Conservation (phyloP, 1,140 invertebrate species). For the Lasioglossum albipes region DNA sequence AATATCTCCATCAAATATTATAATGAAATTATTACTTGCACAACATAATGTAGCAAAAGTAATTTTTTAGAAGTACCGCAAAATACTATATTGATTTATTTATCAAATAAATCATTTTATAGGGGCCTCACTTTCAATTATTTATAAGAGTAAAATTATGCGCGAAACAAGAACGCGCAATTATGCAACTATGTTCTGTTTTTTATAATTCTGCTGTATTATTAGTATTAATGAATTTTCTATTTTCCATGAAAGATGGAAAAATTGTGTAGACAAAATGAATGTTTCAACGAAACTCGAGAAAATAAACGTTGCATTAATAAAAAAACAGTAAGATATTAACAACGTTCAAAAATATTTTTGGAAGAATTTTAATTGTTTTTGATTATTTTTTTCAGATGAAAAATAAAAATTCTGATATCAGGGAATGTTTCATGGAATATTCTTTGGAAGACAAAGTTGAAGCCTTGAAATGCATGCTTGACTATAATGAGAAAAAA, state of each 20-base stretch:
- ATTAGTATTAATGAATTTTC: neutral
- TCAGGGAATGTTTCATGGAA: constrained; percentile 29
- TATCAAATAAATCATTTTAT: too few relatives aligned
- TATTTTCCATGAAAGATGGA: neutral
- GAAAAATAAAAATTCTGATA: neutral
- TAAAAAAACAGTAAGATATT: constrained; percentile 16
- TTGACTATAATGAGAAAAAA: constrained; percentile 18
- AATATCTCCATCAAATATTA: too few relatives aligned
- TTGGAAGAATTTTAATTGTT: neutral
- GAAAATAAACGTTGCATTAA: neutral
- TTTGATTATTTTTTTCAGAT: neutral
- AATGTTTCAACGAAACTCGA: neutral
- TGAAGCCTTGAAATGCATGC: constrained; percentile 15
- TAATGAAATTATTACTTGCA: too few relatives aligned
- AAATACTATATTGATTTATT: too few relatives aligned
- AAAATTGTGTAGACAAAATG: neutral
- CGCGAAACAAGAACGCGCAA: neutral
- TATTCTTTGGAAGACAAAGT: constrained; percentile 32
- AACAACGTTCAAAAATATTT: neutral
- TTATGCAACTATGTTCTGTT: neutral
- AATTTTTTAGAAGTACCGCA: too few relatives aligned
- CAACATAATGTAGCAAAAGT: too few relatives aligned
- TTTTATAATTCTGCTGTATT: neutral
- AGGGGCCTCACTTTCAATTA: too few relatives aligned
- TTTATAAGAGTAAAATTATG: too few relatives aligned